A percentile compares a stretch with the other conserved stretches of the same genome.
These are phyloP conservation scores for Polyommatus icarus DNA, from an alignment of 2,888 invertebrate species.

Conservation along the genomic window DNA sequence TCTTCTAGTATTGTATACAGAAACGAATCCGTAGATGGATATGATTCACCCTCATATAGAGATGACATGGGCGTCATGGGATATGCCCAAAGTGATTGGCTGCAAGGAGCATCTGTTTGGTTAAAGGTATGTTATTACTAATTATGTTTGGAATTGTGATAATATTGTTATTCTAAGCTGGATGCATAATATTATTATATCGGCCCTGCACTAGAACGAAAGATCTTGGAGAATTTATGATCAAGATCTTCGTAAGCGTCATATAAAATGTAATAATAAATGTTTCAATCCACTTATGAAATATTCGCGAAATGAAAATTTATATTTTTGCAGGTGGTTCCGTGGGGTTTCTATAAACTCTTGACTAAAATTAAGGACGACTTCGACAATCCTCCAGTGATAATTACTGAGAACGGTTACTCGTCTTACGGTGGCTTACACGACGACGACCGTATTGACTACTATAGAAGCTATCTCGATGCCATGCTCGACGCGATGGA, in stretches of 20 bases:
- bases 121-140: conserved; percentile 41
- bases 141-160: too few relatives aligned
- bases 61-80: conserved; percentile 44
- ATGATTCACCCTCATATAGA: conserved; percentile 45
- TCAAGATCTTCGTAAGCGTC: neutral
- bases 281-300: too few relatives aligned
- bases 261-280: neutral
- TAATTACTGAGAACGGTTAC: too few relatives aligned
- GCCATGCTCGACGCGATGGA: too few relatives aligned
- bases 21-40: conserved; percentile 47
- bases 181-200: too few relatives aligned
- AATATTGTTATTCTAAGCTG: neutral
- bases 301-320: neutral
- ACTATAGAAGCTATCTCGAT: too few relatives aligned
- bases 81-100: conserved; percentile 47
- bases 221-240: too few relatives aligned
- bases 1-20: conserved; percentile 67
- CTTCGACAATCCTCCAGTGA: too few relatives aligned
- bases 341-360: conserved; percentile 77
- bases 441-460: too few relatives aligned
- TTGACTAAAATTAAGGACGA: too few relatives aligned
- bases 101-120: conserved; percentile 41
- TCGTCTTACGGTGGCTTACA: too few relatives aligned
- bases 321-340: conserved; percentile 55
- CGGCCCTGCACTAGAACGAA: too few relatives aligned